These are phyloP conservation scores for Verasper variegatus DNA, from an alignment of 2,113 vertebrate genomes.

Conservation along the genomic window DNA sequence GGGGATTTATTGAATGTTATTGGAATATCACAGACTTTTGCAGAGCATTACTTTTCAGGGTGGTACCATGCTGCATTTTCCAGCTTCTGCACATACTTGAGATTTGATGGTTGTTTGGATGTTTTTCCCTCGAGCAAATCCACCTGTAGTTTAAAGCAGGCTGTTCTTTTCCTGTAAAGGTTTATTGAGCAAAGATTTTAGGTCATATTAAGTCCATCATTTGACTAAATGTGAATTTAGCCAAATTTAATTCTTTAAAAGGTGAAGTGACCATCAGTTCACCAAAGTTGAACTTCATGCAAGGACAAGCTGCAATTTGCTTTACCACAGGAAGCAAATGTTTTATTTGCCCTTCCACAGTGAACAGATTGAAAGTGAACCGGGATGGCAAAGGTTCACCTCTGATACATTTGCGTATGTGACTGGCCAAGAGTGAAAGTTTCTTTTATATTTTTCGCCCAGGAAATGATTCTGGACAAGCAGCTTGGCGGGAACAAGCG, in stretches of 20 bases:
- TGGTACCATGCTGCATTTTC: slow-evolving; percentile 10
- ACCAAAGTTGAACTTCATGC: no score
- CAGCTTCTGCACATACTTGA: slow-evolving; percentile 14
- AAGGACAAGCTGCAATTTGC: no score
- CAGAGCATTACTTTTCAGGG: slow-evolving; percentile 7
- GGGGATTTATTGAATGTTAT: not conserved
- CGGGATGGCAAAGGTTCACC: no score
- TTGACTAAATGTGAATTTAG: not conserved
- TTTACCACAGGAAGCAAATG: no score
- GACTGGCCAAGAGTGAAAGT: not conserved
- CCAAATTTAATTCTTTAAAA: not conserved
- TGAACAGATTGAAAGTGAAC: not conserved
- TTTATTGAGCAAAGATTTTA: no score
- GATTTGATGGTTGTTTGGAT: no score
- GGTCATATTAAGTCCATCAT: not conserved
- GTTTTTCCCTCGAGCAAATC: no score
- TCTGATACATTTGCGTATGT: no score
- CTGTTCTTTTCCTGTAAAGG: no score
- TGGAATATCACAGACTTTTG: slow-evolving; percentile 1
- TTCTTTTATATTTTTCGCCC: slow-evolving; percentile 3
- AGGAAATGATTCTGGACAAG: slow-evolving; percentile 81
- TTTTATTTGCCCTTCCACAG: no score
- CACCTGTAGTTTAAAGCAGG: no score
- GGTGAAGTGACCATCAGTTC: no score
- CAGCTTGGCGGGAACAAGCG: slow-evolving; percentile 13